phyloP scores from a whole-genome alignment of 2,888 invertebrate species.

The Trichogramma evanescens region DNA sequence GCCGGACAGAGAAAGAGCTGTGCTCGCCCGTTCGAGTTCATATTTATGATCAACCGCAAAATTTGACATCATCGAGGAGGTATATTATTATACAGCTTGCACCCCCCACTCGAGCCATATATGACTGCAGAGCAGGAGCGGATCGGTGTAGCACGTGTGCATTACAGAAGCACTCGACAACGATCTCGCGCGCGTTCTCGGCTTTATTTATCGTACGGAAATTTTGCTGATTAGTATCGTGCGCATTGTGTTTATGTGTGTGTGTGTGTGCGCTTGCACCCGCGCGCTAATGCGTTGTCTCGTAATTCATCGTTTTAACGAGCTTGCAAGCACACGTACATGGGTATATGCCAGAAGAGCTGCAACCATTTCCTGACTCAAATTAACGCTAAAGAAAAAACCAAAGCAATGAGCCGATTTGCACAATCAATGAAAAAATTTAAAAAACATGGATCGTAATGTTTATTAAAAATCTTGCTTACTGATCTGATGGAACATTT shows the following conservation, averaged over 20 bases:
- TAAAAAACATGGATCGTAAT: too few species aligned
- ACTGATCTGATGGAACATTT: too few species aligned
- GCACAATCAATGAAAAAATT: too few species aligned
- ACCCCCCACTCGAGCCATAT: not conserved
- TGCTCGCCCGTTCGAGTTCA: conserved; percentile 3
- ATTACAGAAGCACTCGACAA: not conserved
- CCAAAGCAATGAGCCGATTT: too few species aligned
- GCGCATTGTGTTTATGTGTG: conserved; percentile 33
- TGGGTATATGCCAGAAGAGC: too few species aligned
- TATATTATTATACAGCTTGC: not conserved
- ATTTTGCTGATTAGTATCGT: conserved; percentile 48
- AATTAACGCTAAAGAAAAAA: too few species aligned
- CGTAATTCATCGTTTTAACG: conserved; percentile 47
- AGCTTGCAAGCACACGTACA: conserved; percentile 16
- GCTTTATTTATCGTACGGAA: conserved; percentile 47
- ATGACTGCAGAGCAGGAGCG: too few species aligned
- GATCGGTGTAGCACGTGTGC: too few species aligned
- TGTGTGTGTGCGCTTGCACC: too few species aligned
- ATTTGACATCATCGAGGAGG: conserved; percentile 18
- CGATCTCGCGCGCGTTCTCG: conserved; percentile 32
- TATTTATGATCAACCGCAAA: conserved; percentile 22
- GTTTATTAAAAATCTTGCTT: too few species aligned
- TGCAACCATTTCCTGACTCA: too few species aligned
- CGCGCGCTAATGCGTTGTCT: conserved; percentile 44
- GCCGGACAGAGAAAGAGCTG: too few species aligned